Evolutionary conservation across 2,888 invertebrate genomes (phyloP).

Genomic region (Corbicula japonica): DNA sequence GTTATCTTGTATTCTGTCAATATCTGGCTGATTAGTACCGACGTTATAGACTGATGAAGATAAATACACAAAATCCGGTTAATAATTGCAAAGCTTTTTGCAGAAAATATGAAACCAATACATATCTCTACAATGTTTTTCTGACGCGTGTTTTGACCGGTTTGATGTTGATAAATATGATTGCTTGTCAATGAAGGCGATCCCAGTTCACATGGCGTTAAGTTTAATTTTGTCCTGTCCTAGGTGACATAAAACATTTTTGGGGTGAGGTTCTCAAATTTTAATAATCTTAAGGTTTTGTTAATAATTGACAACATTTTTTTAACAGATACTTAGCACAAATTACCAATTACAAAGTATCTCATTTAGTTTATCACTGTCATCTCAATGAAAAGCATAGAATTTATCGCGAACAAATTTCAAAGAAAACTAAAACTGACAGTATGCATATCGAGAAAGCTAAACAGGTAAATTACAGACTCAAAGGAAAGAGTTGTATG

Average conservation of each 20-base stretch:
- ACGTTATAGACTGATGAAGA: conserved; percentile 8
- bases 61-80: background rate
- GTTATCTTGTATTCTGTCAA: conserved; percentile 12
- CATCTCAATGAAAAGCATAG: too few species aligned
- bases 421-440: too few species aligned
- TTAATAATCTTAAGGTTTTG: too few species aligned
- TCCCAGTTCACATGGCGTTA: background rate
- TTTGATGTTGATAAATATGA: background rate
- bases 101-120: background rate
- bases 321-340: too few species aligned
- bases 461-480: too few species aligned
- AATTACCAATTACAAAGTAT: too few species aligned
- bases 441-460: too few species aligned
- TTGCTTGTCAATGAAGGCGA: background rate
- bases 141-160: background rate
- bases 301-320: too few species aligned
- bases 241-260: background rate
- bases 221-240: background rate
- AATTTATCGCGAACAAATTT: too few species aligned
- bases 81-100: background rate
- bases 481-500: too few species aligned
- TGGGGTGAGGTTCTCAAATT: background rate
- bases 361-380: too few species aligned
- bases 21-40: conserved; percentile 15
- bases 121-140: background rate